A percentile compares a stretch with the other conserved stretches of the same genome.
These are phyloP conservation scores for Coenobita brevimanus DNA, from an alignment of 1,140 invertebrate species.

Conservation along the genomic window DNA sequence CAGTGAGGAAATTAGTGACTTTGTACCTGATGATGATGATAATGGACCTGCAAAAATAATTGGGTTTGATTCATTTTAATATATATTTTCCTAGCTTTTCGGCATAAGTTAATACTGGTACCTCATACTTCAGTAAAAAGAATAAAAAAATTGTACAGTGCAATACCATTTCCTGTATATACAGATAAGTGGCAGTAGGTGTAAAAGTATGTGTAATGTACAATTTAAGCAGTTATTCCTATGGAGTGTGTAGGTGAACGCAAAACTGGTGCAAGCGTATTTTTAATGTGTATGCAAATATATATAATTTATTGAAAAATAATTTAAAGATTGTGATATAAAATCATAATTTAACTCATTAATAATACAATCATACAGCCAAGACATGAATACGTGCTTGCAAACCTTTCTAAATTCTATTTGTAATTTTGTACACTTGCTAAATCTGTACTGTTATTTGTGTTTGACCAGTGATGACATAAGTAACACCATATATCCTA, in stretches of 20 bases:
- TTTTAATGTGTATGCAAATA: too few relatives aligned
- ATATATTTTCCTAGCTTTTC: constrained; percentile 39
- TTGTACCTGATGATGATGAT: constrained; percentile 59
- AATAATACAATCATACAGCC: too few relatives aligned
- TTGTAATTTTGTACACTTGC: too few relatives aligned
- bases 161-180: constrained; percentile 58
- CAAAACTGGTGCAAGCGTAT: too few relatives aligned
- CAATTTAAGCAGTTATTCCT: constrained; percentile 17
- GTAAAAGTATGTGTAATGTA: constrained; percentile 24
- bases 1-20: constrained; percentile 59
- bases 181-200: neutral
- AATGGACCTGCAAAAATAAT: constrained; percentile 58
- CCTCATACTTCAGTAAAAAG: constrained; percentile 44
- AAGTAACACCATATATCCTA: too few relatives aligned
- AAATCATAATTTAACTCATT: too few relatives aligned
- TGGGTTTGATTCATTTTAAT: constrained; percentile 61
- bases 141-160: constrained; percentile 46
- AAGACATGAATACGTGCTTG: too few relatives aligned
- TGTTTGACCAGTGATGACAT: too few relatives aligned
- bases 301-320: too few relatives aligned
- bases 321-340: too few relatives aligned
- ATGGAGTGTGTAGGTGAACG: constrained; percentile 26
- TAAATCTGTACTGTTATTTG: too few relatives aligned
- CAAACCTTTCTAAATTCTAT: too few relatives aligned
- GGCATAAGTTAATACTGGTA: constrained; percentile 41